phyloP scores from a whole-genome alignment of 2,113 vertebrate species.

The Oceanodroma tethys region DNA sequence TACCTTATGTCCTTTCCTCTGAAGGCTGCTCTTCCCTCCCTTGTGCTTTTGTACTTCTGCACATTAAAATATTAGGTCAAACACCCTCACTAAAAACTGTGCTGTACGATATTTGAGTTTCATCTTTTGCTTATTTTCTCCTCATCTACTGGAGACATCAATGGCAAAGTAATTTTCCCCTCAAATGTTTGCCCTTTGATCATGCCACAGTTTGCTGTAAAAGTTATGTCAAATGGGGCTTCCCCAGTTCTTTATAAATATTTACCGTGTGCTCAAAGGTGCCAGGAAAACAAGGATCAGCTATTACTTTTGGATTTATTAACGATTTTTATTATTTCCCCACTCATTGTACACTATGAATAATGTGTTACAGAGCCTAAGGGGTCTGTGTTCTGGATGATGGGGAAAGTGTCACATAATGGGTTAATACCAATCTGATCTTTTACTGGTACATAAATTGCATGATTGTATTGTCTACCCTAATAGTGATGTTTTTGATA shows the following conservation, averaged over 20 bases:
- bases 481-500: background rate
- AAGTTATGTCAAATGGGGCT: background rate
- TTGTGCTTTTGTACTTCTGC: background rate
- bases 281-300: background rate
- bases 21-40: background rate
- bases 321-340: background rate
- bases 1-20: background rate
- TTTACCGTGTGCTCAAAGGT: background rate
- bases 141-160: background rate
- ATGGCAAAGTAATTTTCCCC: background rate
- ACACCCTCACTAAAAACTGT: slow-evolving; percentile 10
- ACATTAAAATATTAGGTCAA: slow-evolving; percentile 63
- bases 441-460: background rate
- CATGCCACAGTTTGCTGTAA: background rate
- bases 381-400: background rate
- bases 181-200: background rate
- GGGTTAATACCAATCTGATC: background rate
- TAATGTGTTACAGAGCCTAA: background rate
- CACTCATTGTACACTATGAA: background rate
- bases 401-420: background rate
- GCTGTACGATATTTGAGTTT: background rate
- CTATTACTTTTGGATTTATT: background rate
- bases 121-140: background rate
- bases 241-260: background rate
- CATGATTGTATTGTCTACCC: background rate